These are phyloP conservation scores for Idaea aversata DNA, from an alignment of 2,888 invertebrate species.

Conservation along the genomic window DNA sequence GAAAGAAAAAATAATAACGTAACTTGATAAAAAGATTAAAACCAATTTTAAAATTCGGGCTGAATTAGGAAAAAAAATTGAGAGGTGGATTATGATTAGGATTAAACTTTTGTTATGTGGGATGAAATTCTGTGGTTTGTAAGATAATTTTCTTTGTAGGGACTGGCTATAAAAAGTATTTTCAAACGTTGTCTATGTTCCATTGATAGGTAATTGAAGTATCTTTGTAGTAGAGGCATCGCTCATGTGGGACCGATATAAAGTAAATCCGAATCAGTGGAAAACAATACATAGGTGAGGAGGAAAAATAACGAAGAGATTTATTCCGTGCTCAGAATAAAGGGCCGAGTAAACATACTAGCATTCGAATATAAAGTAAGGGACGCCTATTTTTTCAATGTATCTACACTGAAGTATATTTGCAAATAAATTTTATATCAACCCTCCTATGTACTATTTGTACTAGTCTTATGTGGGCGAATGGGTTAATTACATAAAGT, in stretches of 20 bases:
- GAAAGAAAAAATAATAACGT: no score
- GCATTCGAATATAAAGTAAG: conserved; percentile 52
- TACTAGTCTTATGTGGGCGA: not conserved
- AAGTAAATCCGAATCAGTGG: conserved; percentile 39
- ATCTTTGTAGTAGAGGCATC: not conserved
- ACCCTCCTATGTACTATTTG: not conserved
- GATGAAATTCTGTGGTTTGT: no score
- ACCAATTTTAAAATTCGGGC: no score
- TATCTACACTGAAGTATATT: not conserved
- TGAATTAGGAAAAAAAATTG: no score
- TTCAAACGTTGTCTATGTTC: not conserved
- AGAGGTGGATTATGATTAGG: no score
- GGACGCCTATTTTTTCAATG: not conserved
- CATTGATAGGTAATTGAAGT: not conserved
- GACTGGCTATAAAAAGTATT: not conserved
- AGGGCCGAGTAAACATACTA: conserved; percentile 41
- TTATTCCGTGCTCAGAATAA: conserved; percentile 64
- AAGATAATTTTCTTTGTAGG: no score
- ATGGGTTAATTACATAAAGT: not conserved
- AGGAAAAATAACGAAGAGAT: conserved; percentile 60
- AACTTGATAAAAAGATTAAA: no score
- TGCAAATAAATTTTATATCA: not conserved
- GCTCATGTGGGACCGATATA: not conserved
- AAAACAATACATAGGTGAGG: conserved; percentile 58
- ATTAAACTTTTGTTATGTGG: no score